Conservation (phyloP, 2,113 vertebrate genomes). For the human (Homo sapiens) region DNA sequence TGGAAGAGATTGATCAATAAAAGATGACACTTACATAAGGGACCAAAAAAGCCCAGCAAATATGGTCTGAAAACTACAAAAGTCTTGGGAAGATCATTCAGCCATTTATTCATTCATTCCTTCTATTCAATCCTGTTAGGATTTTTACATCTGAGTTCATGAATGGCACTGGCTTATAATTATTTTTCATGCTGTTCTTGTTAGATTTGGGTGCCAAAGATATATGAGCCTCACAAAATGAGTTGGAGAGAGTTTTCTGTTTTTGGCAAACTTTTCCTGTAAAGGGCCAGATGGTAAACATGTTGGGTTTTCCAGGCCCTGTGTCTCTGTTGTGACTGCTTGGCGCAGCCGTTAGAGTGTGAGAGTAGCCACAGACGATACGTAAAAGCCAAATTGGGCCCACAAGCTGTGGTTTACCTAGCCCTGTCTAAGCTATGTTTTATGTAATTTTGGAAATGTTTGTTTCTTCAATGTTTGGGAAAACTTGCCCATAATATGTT, state of each 20-base stretch:
- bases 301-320: not conserved
- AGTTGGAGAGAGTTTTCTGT: not conserved
- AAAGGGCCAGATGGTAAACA: not conserved
- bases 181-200: not conserved
- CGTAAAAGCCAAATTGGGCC: not conserved
- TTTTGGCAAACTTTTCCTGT: not conserved
- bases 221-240: not conserved
- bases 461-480: slow-evolving; percentile 30
- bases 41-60: not conserved
- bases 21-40: not conserved
- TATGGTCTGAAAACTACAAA: not conserved
- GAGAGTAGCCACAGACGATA: not conserved
- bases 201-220: not conserved
- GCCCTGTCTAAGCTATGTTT: not conserved
- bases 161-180: not conserved
- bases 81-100: not conserved
- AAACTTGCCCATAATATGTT: not conserved
- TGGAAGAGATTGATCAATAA: not conserved
- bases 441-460: not conserved
- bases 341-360: accelerated
- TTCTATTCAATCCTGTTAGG: not conserved
- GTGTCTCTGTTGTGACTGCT: not conserved
- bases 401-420: not conserved
- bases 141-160: not conserved
- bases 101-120: not conserved